phyloP scores from a whole-genome alignment of 2,888 invertebrate species.

The Dynastes tityus region DNA sequence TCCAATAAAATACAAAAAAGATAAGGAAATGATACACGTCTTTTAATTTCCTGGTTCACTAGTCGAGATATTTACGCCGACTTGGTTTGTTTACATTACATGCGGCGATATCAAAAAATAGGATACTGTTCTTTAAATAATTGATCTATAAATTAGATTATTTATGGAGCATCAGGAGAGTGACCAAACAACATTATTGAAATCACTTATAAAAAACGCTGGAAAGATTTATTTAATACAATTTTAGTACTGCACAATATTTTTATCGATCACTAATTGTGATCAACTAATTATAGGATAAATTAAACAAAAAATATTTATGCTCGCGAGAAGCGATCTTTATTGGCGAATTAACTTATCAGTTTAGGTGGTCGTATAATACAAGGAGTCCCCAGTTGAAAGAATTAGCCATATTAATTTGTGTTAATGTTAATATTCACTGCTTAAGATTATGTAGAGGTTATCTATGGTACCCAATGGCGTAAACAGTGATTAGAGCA shows the following conservation, averaged over 20 bases:
- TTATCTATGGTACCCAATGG: slow-evolving; percentile 6
- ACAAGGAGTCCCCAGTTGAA: neutral
- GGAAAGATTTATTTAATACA: too few species aligned
- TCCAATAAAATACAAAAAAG: slow-evolving; percentile 41
- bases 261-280: too few species aligned
- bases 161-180: slow-evolving; percentile 18
- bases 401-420: slow-evolving; percentile 5
- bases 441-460: slow-evolving; percentile 15
- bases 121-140: slow-evolving; percentile 29
- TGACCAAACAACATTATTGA: neutral
- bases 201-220: neutral
- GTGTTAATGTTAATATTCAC: neutral
- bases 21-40: slow-evolving; percentile 40
- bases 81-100: slow-evolving; percentile 29
- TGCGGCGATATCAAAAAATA: slow-evolving; percentile 34
- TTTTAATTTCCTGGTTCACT: slow-evolving; percentile 48
- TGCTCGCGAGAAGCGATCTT: too few species aligned
- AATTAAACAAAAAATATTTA: too few species aligned
- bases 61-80: slow-evolving; percentile 41
- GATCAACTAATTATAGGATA: too few species aligned
- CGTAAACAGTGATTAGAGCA: slow-evolving; percentile 20
- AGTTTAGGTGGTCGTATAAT: neutral
- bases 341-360: too few species aligned
- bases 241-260: too few species aligned
- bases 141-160: slow-evolving; percentile 23